Evolutionary conservation across 2,797 vertebrate genomes (phyloP), one percentile per base, ranked within the genome.

Genomic region (Holocentrus rufus): DNA sequence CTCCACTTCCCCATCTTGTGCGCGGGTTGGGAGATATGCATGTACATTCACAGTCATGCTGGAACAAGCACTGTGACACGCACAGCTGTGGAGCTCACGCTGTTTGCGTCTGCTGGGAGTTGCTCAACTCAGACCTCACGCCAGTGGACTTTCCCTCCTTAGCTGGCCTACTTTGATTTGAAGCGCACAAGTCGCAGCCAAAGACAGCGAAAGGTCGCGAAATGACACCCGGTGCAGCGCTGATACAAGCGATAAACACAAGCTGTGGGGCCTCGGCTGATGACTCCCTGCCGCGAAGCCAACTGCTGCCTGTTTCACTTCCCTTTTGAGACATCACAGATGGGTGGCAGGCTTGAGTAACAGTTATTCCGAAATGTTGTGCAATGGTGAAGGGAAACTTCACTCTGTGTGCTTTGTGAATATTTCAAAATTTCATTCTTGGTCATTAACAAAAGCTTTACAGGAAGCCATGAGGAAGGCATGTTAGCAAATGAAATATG

Each of bases 301-400:
- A 85, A 91, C 89, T 69, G 89, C 80, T 69, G 31, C 25, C 50
- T 76, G 87, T 95, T 94, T 94, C 91, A 76, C 89, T 95, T 95
- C 93, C 93, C 88, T 69, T 88, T 84, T 75, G 63, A 80, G 62
- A 44, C 74, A 39, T 47, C 5, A 44, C 58, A 70, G 65, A 85
- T 50, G 84, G 77, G 76, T 65, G 72, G 73, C 61, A 50, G 57
- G 53, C 64, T 85, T 80, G 76, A 89, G 88, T 80, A 90, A 90
- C 6, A 66, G 46, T 55, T 13, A 9, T 17, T 79, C 22, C 47
- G 6, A 30, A 22, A 31, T 39, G 74, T 92, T 92, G 80, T 69
- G 88, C 69, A 92, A 92, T 27, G n/a, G 39, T 60, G 46, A 62
- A 77, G 49, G 70, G 22, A 80, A 68, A 77, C 62, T 68, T 81